Base-by-base conservation (phyloP, 2,888 invertebrate genomes). In the Idaea aversata region DNA sequence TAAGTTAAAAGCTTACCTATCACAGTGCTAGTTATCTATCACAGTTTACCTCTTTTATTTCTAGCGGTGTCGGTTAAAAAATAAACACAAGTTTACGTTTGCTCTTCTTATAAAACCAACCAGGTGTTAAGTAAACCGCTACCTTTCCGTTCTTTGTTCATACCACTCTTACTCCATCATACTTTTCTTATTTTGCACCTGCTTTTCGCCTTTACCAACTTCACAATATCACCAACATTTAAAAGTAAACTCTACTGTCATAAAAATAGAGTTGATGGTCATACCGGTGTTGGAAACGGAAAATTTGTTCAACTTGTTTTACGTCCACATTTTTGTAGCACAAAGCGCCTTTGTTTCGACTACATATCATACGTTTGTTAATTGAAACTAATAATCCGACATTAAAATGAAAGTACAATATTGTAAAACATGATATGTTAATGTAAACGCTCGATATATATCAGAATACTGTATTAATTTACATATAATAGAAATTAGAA, bases 171-270 rank as follows among this genome's bases (percentile, higher is more conserved):
- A 70, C 71, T 74, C 76, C 70, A 66, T 71, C 72, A 72, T 71
- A 74, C 80, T 79, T 80, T 77, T 79, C 81, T 77, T 75, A 77
- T 81, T 84, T 83, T 72, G 77, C 84, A 83, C 81, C 80, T 81
- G 77, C 67, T 69, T 65, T 66, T 59, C 34, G 58, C 61, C 36
- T 58, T 34, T 38, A 65, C 70, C 65, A 72, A 70, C 61, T 66
- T 68, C 64, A 59, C 36, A 57, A 59, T 57, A 61, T 66, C 13
- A 5, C 3, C 15, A 38, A 59, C 16, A 15, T 62, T 67, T n/a
- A 7, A 61, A 63, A 62, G 63, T 5, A 5, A 36, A 15, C 62
- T 65, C 64, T 80, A 69, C 65, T 0, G 0, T 0, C 0, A 16
- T n/a, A 10, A 34, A 3, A 25, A 15, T 75, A 75, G 66, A 69